Evolutionary conservation across 2,797 vertebrate genomes (phyloP), one percentile per base, ranked within the genome.

Genomic region (Pelodytes ibericus): DNA sequence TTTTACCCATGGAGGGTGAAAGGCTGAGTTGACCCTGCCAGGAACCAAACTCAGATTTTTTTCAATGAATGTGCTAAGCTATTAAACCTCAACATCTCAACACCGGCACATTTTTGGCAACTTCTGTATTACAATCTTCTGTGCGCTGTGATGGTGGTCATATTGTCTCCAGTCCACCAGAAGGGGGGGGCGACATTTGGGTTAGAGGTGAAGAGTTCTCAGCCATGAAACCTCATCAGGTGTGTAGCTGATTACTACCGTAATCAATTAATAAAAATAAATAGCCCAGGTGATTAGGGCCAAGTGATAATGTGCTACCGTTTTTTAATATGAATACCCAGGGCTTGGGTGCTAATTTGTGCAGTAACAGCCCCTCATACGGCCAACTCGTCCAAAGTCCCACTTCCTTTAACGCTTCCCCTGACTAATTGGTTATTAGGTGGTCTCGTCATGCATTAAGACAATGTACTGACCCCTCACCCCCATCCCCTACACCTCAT

Each of bases 271-370:
- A 51, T 71, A 36, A 44, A 53, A 20, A 51, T 39, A 59, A 57
- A 24, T 25, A 75, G 16, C 67, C 36, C 16, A 16, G 71, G 56
- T 71, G 58, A 77, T 58, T 26, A 36, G 30, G 24, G n/a, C 47
- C 36, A 27, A 68, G 68, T 77, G 75, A 77, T 71, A 77, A 77
- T 77, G 60, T 49, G 60, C 33, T 44, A 51, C 8, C n/a, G 49
- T n/a, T 58, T 63, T 57, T n/a, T 15, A 26, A 2, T 18, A 5
- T 1, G 7, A 26, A 61, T 77, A 39, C 16, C 67, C 59, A 44
- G 47, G 27, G n/a, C n/a, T 33, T 47, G 15, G 4, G 75, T 65
- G 75, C 59, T 57, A 71, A 65, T 26, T 58, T 70, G 5, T 36
- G 4, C 16, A 24, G n/a, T 30, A 18, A 73, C 22, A 7, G 8